phyloP scores from a whole-genome alignment of 2,888 invertebrate species.

The Tetrapedia diversipes region DNA sequence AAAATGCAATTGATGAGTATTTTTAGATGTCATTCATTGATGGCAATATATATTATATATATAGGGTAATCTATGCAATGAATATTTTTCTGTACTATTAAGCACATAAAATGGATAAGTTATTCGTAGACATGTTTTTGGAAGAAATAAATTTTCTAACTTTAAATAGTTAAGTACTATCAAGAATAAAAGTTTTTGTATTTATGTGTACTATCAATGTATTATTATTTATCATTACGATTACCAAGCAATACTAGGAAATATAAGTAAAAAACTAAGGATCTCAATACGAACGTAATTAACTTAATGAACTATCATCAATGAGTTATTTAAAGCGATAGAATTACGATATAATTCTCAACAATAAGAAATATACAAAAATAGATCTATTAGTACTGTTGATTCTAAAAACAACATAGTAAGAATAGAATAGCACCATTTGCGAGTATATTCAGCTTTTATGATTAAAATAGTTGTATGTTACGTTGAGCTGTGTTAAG shows the following conservation, averaged over 20 bases:
- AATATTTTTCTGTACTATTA: conserved; percentile 5
- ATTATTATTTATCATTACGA: neutral
- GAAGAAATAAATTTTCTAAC: neutral
- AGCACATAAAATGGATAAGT: neutral
- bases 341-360: conserved; percentile 27
- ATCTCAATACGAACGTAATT: conserved; percentile 4
- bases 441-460: conserved; percentile 17
- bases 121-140: neutral
- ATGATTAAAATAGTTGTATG: conserved; percentile 10
- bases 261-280: neutral
- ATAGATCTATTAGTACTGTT: conserved; percentile 35
- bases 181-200: conserved; percentile 1
- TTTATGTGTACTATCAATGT: conserved; percentile 13
- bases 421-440: conserved; percentile 51
- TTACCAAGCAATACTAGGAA: neutral
- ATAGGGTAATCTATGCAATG: conserved; percentile 55
- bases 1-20: conserved; percentile 28
- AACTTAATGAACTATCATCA: neutral
- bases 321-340: conserved; percentile 1
- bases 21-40: conserved; percentile 28
- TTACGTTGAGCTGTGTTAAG: conserved; percentile 10
- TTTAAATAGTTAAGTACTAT: conserved; percentile 39
- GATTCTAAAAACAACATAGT: conserved; percentile 27
- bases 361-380: conserved; percentile 50
- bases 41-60: conserved; percentile 21